These are phyloP conservation scores for Thamnophis elegans DNA, from an alignment of 2,797 vertebrate species.

Conservation along the genomic window DNA sequence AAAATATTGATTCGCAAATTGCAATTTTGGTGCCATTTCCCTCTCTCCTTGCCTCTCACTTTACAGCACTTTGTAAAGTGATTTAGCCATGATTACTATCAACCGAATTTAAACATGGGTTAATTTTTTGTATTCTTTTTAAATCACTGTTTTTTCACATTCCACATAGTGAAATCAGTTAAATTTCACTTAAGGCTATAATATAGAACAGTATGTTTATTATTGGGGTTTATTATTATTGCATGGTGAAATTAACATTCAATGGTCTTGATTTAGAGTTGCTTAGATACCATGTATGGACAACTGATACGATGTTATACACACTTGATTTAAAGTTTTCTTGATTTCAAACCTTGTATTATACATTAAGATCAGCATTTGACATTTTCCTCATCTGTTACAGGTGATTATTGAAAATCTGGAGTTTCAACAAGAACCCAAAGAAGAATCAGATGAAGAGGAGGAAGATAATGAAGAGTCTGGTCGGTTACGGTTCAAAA, in stretches of 20 bases:
- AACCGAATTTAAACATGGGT: not conserved
- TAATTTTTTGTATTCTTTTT: not conserved
- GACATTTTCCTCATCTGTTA: conserved; percentile 24
- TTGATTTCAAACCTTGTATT: not conserved
- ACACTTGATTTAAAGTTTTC: not conserved
- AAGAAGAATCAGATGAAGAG: conserved; percentile 94
- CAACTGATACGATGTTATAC: not conserved
- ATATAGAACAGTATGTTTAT: not conserved
- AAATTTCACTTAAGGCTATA: not conserved
- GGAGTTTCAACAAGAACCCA: conserved; percentile 77
- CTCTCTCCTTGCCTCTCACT: not conserved
- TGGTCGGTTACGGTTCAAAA: conserved; percentile 91
- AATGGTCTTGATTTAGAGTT: not conserved
- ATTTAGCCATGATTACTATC: not conserved
- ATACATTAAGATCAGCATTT: not conserved
- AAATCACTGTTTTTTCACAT: not conserved
- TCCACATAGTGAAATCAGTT: not conserved
- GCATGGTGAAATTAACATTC: not conserved
- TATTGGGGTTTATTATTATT: too few relatives aligned
- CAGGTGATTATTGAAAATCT: conserved; percentile 80
- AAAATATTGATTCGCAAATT: not conserved
- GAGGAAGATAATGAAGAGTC: conserved; percentile 92
- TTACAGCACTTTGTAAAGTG: not conserved
- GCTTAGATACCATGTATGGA: not conserved
- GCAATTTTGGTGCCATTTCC: not conserved